Evolutionary conservation across 2,888 invertebrate species (phyloP), one percentile per base, ranked within the genome.

Genomic region (Cataglyphis cursor): DNA sequence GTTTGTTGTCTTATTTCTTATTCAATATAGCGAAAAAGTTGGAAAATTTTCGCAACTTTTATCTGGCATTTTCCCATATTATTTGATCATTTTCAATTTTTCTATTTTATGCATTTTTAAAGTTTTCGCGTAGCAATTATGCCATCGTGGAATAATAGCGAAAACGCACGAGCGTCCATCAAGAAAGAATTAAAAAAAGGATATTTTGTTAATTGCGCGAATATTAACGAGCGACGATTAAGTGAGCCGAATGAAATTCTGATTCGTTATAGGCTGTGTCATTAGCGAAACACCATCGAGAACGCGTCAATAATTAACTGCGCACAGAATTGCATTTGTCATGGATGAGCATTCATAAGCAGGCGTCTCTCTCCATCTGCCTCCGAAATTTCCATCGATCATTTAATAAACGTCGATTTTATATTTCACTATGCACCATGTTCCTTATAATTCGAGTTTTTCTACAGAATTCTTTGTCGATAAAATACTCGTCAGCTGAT

Each of bases 281-380:
- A 78, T 78, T 48, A 72, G 57, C 44, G 64, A 72, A 78, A 70
- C 72, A 70, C 57, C 70, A 21, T 44, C 41, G 54, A 57, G 41
- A 28, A 41, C 18, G 18, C 78, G 12, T 78, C 72, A 78, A 78
- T 78, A 78, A 78, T 78, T 72, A 78, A 59, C 73, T 48, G 59
- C 59, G 28, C 72, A n/a, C 31, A 59, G 59, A 80, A 80, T 72
- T 72, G 48, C 72, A 80, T 80, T 59, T 72, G 78, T 80, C 78
- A 72, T 44, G 59, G 35, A 80, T 72, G 72, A 80, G 78, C 24
- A 44, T 80, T 72, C 24, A 24, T 44, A 6, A 31, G 59, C 41
- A 21, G 21, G 18, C 15, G 12, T 51, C 51, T 51, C 51, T n/a
- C n/a, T n/a, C 6, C 9, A 51, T 9, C 44, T 10, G 18, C 48